These are phyloP conservation scores for Campylorhamphus procurvoides DNA, from an alignment of 2,113 vertebrate genomes.

Conservation along the genomic window DNA sequence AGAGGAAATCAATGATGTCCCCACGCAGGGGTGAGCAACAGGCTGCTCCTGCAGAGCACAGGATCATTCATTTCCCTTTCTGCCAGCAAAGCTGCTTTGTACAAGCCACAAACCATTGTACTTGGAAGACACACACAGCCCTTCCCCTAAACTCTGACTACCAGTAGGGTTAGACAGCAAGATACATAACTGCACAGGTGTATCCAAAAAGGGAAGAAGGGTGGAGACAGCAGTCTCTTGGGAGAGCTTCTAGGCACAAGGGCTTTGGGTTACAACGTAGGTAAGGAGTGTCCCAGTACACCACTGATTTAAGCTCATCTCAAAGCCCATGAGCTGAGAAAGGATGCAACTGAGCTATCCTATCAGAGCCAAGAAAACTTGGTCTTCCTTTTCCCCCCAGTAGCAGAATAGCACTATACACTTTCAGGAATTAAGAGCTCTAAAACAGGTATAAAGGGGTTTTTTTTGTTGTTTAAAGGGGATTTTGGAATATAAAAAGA, in stretches of 20 bases:
- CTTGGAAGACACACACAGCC: background rate
- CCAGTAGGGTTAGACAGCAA: background rate
- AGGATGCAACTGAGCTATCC: background rate
- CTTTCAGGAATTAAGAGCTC: background rate
- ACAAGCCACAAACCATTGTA: rapidly evolving
- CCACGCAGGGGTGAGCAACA: background rate
- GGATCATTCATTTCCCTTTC: background rate
- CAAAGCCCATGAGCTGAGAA: background rate
- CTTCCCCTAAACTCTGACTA: background rate
- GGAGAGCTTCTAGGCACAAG: background rate
- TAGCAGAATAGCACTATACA: background rate
- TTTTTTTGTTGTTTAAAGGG: background rate
- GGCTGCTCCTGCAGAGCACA: background rate
- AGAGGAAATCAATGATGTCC: constrained; percentile 32
- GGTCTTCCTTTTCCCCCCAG: background rate
- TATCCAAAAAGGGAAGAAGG: background rate
- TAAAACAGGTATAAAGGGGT: background rate
- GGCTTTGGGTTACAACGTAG: background rate
- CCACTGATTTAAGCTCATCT: background rate
- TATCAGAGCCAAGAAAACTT: background rate
- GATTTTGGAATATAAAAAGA: background rate
- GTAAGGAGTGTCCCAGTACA: background rate
- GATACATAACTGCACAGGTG: background rate
- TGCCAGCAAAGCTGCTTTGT: constrained; percentile 17
- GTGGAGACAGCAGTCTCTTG: background rate